phyloP scores from a whole-genome alignment of 2,888 invertebrate genomes.

The Scaptomyza reducta region DNA sequence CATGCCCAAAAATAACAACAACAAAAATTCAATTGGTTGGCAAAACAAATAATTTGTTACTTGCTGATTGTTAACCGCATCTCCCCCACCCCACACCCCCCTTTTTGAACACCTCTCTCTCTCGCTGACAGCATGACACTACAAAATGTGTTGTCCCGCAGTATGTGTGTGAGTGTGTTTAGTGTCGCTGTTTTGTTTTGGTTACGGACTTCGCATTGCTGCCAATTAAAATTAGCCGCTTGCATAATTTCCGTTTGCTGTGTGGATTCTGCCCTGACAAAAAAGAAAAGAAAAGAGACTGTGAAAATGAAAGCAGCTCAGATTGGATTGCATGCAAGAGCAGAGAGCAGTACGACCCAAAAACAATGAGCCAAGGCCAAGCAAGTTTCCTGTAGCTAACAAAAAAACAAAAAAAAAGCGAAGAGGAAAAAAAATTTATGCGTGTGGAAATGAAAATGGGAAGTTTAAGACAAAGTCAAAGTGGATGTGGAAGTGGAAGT shows the following conservation, averaged over 20 bases:
- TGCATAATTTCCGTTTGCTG: conserved; percentile 61
- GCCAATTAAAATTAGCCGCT: conserved; percentile 68
- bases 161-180: conserved; percentile 10
- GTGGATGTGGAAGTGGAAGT: conserved; percentile 50
- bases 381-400: conserved; percentile 56
- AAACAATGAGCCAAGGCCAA: conserved; percentile 22
- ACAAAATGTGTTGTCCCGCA: conserved; percentile 22
- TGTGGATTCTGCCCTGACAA: conserved; percentile 41
- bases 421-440: conserved; percentile 39
- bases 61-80: conserved; percentile 8
- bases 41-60: conserved; percentile 19
- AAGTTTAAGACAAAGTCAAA: conserved; percentile 17
- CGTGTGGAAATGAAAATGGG: conserved; percentile 56
- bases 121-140: conserved; percentile 40
- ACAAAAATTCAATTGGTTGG: neutral
- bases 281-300: conserved; percentile 13
- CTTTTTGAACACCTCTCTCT: neutral
- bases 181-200: conserved; percentile 63
- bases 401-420: conserved; percentile 35
- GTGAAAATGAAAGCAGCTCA: conserved; percentile 37
- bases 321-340: conserved; percentile 1
- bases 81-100: neutral
- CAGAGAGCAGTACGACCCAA: conserved; percentile 4
- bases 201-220: conserved; percentile 60
- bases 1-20: neutral